phyloP scores from a whole-genome alignment of 53 echinoderm and acorn worm species.

The Henricia sp. region DNA sequence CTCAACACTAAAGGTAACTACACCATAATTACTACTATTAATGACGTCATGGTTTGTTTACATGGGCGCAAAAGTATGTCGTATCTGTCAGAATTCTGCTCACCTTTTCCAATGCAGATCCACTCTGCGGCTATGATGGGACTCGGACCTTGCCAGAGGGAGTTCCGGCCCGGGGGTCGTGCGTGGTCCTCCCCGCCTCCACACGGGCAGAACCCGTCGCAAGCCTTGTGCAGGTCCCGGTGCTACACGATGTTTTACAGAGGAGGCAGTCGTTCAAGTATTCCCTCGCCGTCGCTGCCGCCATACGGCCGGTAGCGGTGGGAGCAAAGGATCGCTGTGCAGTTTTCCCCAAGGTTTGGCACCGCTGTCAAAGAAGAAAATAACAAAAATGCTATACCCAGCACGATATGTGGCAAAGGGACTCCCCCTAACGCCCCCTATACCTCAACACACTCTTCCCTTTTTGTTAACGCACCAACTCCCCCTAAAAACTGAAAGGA shows the following conservation, averaged over 20 bases:
- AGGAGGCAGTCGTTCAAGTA: conserved; percentile 73
- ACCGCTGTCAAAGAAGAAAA: conserved; percentile 12
- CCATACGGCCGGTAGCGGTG: conserved; percentile 70
- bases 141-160: background rate
- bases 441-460: too few species aligned
- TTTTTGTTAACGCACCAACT: background rate
- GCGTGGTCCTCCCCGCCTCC: background rate
- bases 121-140: background rate
- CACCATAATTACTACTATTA: too few species aligned
- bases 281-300: conserved; percentile 74
- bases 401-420: background rate
- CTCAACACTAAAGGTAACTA: too few species aligned
- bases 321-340: conserved; percentile 51
- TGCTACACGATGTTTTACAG: conserved; percentile 53
- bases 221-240: conserved; percentile 31
- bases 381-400: background rate
- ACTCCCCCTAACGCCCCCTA: background rate
- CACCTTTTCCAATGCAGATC: conserved; percentile 22
- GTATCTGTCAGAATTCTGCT: too few species aligned
- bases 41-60: too few species aligned
- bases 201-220: conserved; percentile 55
- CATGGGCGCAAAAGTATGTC: too few species aligned
- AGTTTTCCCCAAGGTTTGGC: conserved; percentile 22
- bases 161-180: background rate
- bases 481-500: background rate